These are phyloP conservation scores for Porites cylindrica DNA, from an alignment of 92 coral and sea anemone genomes.

Conservation along the genomic window DNA sequence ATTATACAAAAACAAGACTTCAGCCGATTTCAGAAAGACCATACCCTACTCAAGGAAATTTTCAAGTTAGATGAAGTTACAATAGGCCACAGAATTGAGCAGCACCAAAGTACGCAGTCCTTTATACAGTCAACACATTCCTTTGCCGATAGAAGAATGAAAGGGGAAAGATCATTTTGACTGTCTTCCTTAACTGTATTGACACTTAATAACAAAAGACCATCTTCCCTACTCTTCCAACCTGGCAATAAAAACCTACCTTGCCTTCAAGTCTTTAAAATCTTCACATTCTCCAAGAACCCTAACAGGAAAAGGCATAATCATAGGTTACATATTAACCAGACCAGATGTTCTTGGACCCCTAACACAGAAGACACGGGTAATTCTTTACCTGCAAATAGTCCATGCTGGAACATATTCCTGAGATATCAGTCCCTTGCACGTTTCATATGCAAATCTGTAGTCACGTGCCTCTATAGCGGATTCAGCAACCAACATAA, in stretches of 20 bases:
- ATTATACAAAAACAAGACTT: too few relatives aligned
- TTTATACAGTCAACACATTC: too few relatives aligned
- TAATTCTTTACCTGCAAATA: slow-evolving; percentile 82
- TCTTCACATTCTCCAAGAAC: slow-evolving; percentile 80
- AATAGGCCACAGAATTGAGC: neutral
- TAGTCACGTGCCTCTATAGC: slow-evolving; percentile 78
- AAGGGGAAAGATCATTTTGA: too few relatives aligned
- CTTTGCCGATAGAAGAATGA: too few relatives aligned
- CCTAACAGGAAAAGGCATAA: slow-evolving; percentile 39
- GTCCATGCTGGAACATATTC: slow-evolving; percentile 84
- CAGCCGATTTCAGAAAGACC: too few relatives aligned
- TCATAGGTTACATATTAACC: neutral
- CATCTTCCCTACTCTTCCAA: neutral
- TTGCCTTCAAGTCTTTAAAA: slow-evolving; percentile 73
- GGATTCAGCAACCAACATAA: slow-evolving; percentile 80
- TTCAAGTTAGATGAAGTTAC: neutral
- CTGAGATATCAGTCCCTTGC: slow-evolving; percentile 76
- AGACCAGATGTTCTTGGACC: neutral
- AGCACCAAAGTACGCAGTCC: too few relatives aligned
- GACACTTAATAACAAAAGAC: too few relatives aligned
- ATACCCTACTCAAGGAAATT: too few relatives aligned
- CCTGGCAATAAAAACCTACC: slow-evolving; percentile 37
- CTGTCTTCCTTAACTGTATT: too few relatives aligned
- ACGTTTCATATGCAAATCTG: slow-evolving; percentile 68
- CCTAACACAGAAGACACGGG: neutral